Base-by-base conservation (phyloP, 2,888 invertebrate genomes). In the Cheiracanthium punctorium region DNA sequence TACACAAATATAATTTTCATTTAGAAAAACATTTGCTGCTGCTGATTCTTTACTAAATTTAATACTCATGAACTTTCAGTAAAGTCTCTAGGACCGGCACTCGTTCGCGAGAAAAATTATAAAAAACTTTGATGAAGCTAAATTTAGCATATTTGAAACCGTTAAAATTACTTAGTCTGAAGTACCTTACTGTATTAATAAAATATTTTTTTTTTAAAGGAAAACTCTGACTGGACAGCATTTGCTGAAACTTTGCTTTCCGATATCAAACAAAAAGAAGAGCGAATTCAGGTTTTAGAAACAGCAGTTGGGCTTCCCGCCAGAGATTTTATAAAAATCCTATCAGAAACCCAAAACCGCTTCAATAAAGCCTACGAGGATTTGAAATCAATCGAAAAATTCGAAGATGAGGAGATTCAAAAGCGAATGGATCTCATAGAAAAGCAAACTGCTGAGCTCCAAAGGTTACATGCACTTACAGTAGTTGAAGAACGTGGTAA, bases 221-320 rank as follows among this genome's bases (percentile, higher is more conserved):
- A 82, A 71, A 82, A 82, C 14, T 82, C 82, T 0, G 82, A 82
- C 29, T 76, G 75, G 82, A 71, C 76, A 5, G 43, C 82, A 14
- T 76, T 76, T 30, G 76, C 64, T 0, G 82, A 82, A 14, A 64
- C 58, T 0, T 17, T 82, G n/a, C 75, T 58, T 1, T 30, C 24
- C 0, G 76, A 82, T 24, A n/a, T 82, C 12, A 58, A 43, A 10
- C n/a, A 24, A 20, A 70, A 82, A 24, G 2, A 65, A 7, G 41
- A 41, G 5, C 29, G 76, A 10, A 71, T 76, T 17, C 24, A 4
- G 0, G 17, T n/a, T 4, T 20, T 82, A 48, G 82, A 82, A 28
- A 58, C 37, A 28, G 64, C 58, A 8, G 43, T 82, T 5, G 43
- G 41, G 0, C 24, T 81, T 33, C 20, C 29, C 12, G 30, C n/a